Evolutionary conservation across 2,113 vertebrate species (phyloP), one percentile per base, ranked within the genome.

Genomic region (Typhlomys cinereus): DNA sequence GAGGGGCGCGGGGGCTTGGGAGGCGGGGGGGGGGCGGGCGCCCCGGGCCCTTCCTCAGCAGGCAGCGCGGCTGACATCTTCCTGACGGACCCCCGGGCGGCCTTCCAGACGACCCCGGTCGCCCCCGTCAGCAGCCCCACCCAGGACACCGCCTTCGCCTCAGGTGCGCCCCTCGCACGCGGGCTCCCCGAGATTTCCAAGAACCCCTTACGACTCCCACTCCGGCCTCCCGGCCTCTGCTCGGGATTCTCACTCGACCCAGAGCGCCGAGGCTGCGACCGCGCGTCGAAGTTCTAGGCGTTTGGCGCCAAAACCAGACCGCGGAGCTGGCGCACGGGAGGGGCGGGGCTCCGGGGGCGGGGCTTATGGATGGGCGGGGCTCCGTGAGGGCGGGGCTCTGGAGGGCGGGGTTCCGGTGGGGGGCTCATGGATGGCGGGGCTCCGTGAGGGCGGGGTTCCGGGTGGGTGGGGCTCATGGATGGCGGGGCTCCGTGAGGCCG

Each of bases 231-330:
- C 4, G 1, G n/a, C 81, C 54, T 54, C 89, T 18, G 83, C 64
- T 70, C 48, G 29, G 69, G 50, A 39, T 80, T 80, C 67, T 11
- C 31, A 52, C 29, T 52, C 50, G 31, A 44, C 82, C 10, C 29
- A 48, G 92, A 91, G 36, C 17, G 25, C 86, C 0, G 0, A 39
- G 23, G 6, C n/a, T 0, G 25, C 1, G 0, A 2, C 25, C 0
- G 5, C 34, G 3, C 34, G 46, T 14, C 17, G 17, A 31, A 0
- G 6, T 44, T 71, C n/a, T 0, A 3, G 0, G 7, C 1, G 4
- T 21, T 13, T 6, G 41, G 91, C n/a, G 67, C 75, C 91, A 46
- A 85, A 31, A 0, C 1, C 5, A 39, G 0, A 6, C 34, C 7
- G n/a, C n/a, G n/a, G n/a, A n/a, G n/a, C n/a, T n/a, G n/a, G n/a